Conservation (phyloP, 2,113 vertebrate genomes). For the Myiopsitta monachus region DNA sequence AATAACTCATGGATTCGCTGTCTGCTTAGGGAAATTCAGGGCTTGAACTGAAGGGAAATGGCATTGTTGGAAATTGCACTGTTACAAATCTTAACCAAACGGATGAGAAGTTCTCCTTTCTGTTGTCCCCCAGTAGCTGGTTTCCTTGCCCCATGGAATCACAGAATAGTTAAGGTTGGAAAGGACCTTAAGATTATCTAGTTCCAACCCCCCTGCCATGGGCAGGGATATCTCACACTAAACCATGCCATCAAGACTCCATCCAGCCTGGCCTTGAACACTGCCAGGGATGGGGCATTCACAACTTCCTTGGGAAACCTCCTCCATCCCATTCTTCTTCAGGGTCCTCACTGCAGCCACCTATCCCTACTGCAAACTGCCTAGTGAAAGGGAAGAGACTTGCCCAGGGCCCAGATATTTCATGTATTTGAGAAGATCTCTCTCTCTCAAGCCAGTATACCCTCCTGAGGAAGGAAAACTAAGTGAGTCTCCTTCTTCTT, state of each 20-base stretch:
- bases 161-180: background rate
- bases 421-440: background rate
- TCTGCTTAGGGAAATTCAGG: background rate
- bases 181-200: background rate
- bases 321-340: background rate
- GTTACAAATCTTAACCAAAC: background rate
- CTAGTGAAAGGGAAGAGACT: background rate
- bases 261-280: background rate
- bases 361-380: background rate
- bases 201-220: background rate
- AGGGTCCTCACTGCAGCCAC: background rate
- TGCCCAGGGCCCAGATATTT: background rate
- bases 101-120: background rate
- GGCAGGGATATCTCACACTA: background rate
- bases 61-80: background rate
- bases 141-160: background rate
- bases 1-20: fast-evolving
- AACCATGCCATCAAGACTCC: background rate
- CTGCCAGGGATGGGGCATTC: background rate
- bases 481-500: background rate
- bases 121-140: background rate
- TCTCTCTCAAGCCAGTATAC: background rate
- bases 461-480: background rate
- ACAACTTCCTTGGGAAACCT: background rate
- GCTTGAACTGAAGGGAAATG: background rate